These are phyloP conservation scores for Eumerus sabulonum DNA, from an alignment of 2,888 invertebrate species.

Conservation along the genomic window DNA sequence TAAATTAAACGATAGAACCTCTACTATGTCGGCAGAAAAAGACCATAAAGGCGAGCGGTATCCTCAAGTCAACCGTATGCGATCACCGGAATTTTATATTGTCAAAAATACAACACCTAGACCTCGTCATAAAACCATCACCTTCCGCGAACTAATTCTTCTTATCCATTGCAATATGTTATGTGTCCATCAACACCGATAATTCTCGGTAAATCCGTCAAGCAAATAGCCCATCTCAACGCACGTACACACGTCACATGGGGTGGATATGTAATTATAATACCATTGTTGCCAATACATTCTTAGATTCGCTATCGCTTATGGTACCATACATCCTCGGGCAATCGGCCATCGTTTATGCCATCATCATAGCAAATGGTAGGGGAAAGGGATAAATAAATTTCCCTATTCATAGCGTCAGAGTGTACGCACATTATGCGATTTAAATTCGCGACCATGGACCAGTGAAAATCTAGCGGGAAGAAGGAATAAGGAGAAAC, in stretches of 20 bases:
- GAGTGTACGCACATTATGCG: background rate
- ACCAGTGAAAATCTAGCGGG: conserved; percentile 27
- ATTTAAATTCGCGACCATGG: conserved; percentile 29
- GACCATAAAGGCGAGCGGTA: too few species aligned
- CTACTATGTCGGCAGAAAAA: too few species aligned
- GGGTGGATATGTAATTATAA: conserved; percentile 9
- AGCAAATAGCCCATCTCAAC: conserved; percentile 16
- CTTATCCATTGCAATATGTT: background rate
- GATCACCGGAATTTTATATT: too few species aligned
- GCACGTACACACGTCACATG: conserved; percentile 5
- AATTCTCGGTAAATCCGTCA: conserved; percentile 30
- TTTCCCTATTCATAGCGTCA: conserved; percentile 46
- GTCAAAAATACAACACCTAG: too few species aligned
- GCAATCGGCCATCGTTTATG: too few species aligned
- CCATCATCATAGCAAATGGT: too few species aligned
- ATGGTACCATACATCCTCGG: background rate
- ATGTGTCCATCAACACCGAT: background rate
- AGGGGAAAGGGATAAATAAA: conserved; percentile 6
- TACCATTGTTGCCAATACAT: conserved; percentile 3
- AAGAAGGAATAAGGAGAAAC: too few species aligned
- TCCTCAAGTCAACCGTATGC: too few species aligned
- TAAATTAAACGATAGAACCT: too few species aligned
- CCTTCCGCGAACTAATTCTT: too few species aligned
- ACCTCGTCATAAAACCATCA: too few species aligned
- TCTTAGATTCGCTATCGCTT: background rate